Percentiles rank a stretch among this genome's conserved stretches.
Conservation (phyloP, 2,888 invertebrate genomes). For the Drosophila niveifrons region DNA sequence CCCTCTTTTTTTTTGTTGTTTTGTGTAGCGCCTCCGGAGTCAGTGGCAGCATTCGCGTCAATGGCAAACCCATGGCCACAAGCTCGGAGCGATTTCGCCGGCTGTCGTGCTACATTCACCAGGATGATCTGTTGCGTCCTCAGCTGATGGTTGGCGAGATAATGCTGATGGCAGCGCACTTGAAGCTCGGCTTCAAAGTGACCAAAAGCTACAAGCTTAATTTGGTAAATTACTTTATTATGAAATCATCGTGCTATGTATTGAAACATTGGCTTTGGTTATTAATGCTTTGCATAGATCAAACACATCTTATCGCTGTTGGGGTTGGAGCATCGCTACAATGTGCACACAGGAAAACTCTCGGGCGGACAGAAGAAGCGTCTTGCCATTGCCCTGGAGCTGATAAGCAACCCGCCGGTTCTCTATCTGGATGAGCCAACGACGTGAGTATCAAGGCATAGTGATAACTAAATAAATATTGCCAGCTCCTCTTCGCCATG, state of each 20-base stretch:
- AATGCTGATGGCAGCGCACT: constrained; percentile 92
- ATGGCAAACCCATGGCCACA: constrained; percentile 87
- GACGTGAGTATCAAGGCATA: constrained; percentile 87
- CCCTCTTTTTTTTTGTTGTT: constrained; percentile 5
- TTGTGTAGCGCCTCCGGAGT: constrained; percentile 89
- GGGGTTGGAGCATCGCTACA: constrained; percentile 89
- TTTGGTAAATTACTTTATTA: constrained; percentile 87
- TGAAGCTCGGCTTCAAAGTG: constrained; percentile 91
- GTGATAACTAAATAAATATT: constrained; percentile 31
- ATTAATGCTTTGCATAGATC: constrained; percentile 87
- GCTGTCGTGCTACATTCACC: constrained; percentile 94
- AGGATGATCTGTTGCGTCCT: constrained; percentile 91
- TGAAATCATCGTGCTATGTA: not conserved
- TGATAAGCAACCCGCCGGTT: constrained; percentile 94
- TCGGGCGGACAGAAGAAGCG: constrained; percentile 95
- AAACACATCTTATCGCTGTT: constrained; percentile 90
- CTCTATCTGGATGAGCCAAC: constrained; percentile 96
- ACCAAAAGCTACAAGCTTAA: constrained; percentile 89
- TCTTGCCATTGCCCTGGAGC: constrained; percentile 92
- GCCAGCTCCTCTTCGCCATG: not conserved
- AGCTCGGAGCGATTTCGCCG: constrained; percentile 90
- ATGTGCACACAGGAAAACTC: constrained; percentile 90
- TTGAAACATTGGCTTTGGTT: not conserved
- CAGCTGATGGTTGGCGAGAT: constrained; percentile 92
- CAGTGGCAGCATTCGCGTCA: constrained; percentile 90